phyloP scores from a whole-genome alignment of 2,113 vertebrate genomes.

The Proteles cristata region DNA sequence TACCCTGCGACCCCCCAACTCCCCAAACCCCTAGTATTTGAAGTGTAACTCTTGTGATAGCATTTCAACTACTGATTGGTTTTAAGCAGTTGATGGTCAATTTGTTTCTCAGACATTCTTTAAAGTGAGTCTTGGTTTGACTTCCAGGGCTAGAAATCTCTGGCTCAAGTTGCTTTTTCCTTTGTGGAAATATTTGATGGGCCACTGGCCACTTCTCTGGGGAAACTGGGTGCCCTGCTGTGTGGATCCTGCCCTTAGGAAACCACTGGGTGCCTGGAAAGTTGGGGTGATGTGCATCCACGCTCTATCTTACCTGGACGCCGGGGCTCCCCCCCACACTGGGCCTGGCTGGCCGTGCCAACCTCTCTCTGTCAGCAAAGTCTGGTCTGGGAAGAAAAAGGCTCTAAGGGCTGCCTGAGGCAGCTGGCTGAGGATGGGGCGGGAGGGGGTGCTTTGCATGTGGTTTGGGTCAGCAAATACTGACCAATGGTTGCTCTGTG shows the following conservation, averaged over 20 bases:
- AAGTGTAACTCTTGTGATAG: not conserved
- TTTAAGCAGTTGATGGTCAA: not conserved
- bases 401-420: not conserved
- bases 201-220: not conserved
- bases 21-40: not conserved
- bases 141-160: not conserved
- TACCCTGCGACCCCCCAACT: accelerated
- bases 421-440: not conserved
- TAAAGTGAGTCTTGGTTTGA: not conserved
- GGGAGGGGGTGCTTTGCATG: not conserved
- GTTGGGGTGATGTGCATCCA: not conserved
- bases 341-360: not conserved
- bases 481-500: not conserved
- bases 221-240: not conserved
- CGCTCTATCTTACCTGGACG: not conserved
- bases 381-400: not conserved
- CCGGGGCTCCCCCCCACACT: not conserved
- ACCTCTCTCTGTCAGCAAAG: not conserved
- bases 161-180: not conserved
- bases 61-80: not conserved
- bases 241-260: not conserved
- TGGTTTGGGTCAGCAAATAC: not conserved
- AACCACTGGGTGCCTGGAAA: not conserved
- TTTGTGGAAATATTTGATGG: not conserved
- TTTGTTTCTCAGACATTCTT: not conserved